Evolutionary conservation across 2,888 invertebrate species (phyloP).

Genomic region (Ptilodon capucinus): DNA sequence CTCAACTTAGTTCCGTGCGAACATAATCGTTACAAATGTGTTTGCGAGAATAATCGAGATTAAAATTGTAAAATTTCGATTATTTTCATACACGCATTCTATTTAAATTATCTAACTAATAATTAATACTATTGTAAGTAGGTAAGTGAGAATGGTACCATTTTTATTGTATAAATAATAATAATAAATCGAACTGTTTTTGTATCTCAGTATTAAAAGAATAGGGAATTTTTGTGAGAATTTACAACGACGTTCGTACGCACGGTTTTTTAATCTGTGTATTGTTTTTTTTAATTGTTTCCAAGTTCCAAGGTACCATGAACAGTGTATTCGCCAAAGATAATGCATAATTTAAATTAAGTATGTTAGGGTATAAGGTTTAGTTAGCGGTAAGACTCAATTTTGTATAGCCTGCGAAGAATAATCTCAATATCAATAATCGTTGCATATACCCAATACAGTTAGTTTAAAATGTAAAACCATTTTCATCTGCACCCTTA

Average conservation of each 20-base stretch:
- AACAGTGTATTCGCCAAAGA: constrained; percentile 81
- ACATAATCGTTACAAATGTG: no score
- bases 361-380: constrained; percentile 41
- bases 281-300: constrained; percentile 40
- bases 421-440: constrained; percentile 13
- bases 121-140: constrained; percentile 41
- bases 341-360: constrained; percentile 77
- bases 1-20: no score
- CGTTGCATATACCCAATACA: not conserved
- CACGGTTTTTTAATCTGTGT: constrained; percentile 53
- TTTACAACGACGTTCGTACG: constrained; percentile 78
- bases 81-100: constrained; percentile 41
- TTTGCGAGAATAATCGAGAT: no score
- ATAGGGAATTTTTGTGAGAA: constrained; percentile 73
- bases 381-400: constrained; percentile 47
- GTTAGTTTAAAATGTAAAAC: no score
- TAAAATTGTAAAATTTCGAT: no score
- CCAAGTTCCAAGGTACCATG: constrained; percentile 64
- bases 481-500: no score
- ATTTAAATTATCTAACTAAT: constrained; percentile 8
- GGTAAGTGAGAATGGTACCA: constrained; percentile 65
- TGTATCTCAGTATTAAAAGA: constrained; percentile 75
- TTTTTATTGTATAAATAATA: constrained; percentile 41
- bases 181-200: constrained; percentile 46
- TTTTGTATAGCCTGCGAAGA: constrained; percentile 36